Conservation (phyloP, 1,140 invertebrate species). For the Zaprionus taronus region DNA sequence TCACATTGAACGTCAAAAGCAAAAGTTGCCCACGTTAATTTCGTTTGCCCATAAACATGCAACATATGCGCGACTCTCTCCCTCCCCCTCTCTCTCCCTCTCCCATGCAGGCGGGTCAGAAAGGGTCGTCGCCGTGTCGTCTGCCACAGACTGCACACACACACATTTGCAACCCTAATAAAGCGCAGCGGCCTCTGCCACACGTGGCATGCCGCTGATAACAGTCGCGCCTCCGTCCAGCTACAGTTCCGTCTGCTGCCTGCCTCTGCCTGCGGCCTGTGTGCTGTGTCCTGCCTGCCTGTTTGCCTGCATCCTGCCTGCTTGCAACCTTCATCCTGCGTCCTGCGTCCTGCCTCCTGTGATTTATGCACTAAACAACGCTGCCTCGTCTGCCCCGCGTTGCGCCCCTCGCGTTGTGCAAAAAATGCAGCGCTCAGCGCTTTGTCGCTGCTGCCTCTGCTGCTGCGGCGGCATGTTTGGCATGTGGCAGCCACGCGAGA, state of each 20-base stretch:
- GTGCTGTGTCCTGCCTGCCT: conserved; percentile 16
- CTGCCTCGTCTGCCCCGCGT: conserved; percentile 19
- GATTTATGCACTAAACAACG: conserved; percentile 78
- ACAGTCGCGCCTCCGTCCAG: conserved; percentile 26
- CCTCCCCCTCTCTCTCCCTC: not conserved
- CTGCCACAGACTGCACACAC: conserved; percentile 36
- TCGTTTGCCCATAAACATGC: conserved; percentile 79
- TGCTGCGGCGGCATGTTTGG: conserved; percentile 49
- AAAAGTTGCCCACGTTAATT: conserved; percentile 71
- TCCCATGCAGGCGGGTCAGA: not conserved
- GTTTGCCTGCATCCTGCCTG: conserved; percentile 14
- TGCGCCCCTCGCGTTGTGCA: not conserved
- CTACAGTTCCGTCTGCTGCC: not conserved
- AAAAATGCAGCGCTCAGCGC: conserved; percentile 36
- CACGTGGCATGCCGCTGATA: conserved; percentile 70
- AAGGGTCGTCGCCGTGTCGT: conserved; percentile 38
- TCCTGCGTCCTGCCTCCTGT: conserved; percentile 36
- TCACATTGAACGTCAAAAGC: conserved; percentile 76
- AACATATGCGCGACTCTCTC: conserved; percentile 62
- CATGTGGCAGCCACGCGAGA: conserved; percentile 48
- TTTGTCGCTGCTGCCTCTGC: conserved; percentile 21
- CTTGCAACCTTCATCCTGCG: not conserved
- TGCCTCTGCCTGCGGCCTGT: conserved; percentile 4
- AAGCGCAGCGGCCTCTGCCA: conserved; percentile 60
- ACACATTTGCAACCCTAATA: conserved; percentile 74